A percentile compares a stretch with the other conserved stretches of the same genome.
Conservation (phyloP, 2,888 invertebrate genomes). For the Drepanosiphum platanoidis region DNA sequence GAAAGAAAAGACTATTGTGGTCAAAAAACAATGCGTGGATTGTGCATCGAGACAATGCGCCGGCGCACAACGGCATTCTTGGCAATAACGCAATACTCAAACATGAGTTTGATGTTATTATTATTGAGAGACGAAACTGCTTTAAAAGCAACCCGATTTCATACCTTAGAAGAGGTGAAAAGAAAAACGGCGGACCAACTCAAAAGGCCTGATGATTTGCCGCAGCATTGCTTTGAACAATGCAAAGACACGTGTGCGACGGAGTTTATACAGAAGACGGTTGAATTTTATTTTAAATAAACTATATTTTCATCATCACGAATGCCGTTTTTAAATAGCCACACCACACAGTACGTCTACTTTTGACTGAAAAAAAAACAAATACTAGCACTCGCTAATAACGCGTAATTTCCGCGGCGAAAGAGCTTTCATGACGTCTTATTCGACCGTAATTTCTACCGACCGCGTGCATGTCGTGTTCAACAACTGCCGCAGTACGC, state of each 20-base stretch:
- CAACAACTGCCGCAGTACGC: not conserved
- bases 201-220: not conserved
- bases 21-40: not conserved
- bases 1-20: not conserved
- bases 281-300: too few relatives aligned
- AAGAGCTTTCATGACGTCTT: not conserved
- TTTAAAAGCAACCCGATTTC: not conserved
- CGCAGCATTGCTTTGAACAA: not conserved
- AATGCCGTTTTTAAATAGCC: too few relatives aligned
- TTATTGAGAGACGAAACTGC: not conserved
- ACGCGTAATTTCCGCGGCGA: not conserved
- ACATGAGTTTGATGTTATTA: not conserved
- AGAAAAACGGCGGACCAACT: not conserved
- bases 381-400: too few relatives aligned
- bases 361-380: too few relatives aligned
- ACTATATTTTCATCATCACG: too few relatives aligned
- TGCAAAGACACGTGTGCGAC: not conserved
- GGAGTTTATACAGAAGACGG: not conserved
- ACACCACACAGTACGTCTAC: too few relatives aligned
- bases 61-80: not conserved
- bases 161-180: not conserved
- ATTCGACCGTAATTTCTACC: constrained; percentile 18
- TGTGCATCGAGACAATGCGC: not conserved
- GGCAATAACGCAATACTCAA: too few relatives aligned
- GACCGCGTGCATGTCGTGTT: not conserved